Conservation (phyloP, 2,888 invertebrate species). For the Pyrocoelia pectoralis region DNA sequence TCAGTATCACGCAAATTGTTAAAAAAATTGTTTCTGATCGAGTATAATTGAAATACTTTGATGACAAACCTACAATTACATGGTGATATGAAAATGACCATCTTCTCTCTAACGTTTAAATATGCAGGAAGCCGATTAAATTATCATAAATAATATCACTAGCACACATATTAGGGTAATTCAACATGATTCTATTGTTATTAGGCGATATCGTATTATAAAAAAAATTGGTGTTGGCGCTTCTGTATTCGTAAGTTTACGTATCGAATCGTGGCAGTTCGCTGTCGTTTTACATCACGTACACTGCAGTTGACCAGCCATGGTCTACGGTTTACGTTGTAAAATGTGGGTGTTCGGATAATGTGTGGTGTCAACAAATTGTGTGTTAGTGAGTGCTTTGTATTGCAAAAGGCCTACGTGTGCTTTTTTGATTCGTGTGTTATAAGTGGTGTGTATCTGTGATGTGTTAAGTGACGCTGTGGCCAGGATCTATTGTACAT, state of each 20-base stretch:
- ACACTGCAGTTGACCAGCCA: conserved; percentile 28
- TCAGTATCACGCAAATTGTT: too few species aligned
- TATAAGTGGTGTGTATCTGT: conserved; percentile 22
- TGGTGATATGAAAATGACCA: not conserved
- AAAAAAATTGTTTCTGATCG: too few species aligned
- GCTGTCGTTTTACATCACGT: conserved; percentile 20
- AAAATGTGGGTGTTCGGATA: conserved; percentile 28
- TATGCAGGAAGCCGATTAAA: not conserved
- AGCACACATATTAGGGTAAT: not conserved
- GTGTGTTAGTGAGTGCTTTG: conserved; percentile 29
- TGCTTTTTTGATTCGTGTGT: conserved; percentile 14
- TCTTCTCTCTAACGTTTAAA: not conserved
- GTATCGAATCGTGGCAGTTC: conserved; percentile 10
- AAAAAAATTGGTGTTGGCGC: conserved; percentile 12
- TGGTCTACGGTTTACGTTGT: conserved; percentile 21
- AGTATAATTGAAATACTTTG: not conserved
- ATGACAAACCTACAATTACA: not conserved
- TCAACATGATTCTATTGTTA: not conserved
- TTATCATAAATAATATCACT: not conserved
- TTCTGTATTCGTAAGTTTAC: conserved; percentile 7
- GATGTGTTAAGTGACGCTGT: conserved; percentile 33
- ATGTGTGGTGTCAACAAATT: conserved; percentile 30
- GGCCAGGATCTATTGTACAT: conserved; percentile 17
- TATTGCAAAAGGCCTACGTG: conserved; percentile 23
- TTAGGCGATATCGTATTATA: conserved; percentile 6